Evolutionary conservation across 2,797 vertebrate species (phyloP).

Genomic region (Girardinus metallicus): DNA sequence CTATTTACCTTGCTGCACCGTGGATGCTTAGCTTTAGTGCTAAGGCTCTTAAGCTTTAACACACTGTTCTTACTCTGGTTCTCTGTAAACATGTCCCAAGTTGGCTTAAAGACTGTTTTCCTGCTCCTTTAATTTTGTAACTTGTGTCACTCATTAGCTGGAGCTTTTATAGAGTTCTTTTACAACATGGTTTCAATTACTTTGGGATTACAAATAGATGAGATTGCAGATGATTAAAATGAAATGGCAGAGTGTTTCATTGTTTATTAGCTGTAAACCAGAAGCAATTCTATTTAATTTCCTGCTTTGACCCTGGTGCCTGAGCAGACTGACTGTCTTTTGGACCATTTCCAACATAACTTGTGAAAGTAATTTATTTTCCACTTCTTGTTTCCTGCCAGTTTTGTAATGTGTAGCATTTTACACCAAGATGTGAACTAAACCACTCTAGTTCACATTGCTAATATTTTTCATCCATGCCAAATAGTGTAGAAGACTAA

Average conservation of each 20-base stretch:
- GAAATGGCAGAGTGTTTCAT: background rate
- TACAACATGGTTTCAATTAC: background rate
- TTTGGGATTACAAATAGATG: background rate
- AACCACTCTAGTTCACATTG: background rate
- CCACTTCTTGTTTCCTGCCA: background rate
- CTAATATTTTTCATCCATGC: background rate
- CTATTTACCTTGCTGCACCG: background rate
- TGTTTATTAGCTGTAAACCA: slow-evolving; percentile 11
- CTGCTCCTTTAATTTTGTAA: background rate
- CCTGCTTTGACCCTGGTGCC: slow-evolving; percentile 6
- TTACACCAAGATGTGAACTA: background rate
- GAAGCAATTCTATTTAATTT: slow-evolving; percentile 22
- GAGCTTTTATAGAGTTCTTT: background rate
- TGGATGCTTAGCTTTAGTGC: background rate
- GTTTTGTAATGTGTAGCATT: background rate
- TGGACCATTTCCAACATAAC: slow-evolving; percentile 19
- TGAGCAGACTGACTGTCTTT: slow-evolving; percentile 9
- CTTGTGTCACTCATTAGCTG: background rate
- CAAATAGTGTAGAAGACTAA: background rate
- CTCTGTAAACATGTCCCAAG: background rate
- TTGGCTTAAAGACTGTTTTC: background rate
- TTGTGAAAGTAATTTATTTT: slow-evolving; percentile 13
- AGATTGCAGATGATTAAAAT: background rate
- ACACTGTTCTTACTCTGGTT: background rate
- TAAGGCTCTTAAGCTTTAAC: background rate